Evolutionary conservation across 2,888 invertebrate genomes (phyloP), one percentile per base, ranked within the genome.

Genomic region (Camptogramma bilineatum): DNA sequence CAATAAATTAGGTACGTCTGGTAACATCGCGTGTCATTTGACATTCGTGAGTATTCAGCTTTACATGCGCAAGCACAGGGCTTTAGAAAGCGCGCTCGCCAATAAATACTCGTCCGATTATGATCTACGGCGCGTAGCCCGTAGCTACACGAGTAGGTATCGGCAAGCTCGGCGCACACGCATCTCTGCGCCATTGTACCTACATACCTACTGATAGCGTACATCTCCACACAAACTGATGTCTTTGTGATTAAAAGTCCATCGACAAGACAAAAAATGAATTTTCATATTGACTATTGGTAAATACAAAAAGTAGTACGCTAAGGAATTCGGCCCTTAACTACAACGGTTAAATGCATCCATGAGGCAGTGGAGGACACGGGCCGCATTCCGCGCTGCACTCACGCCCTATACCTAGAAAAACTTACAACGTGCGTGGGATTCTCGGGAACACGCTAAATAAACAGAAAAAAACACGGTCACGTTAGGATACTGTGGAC

Each of bases 91-190:
- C 85, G 85, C 80, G 80, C 82, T 78, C 82, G 84, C 87, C 86
- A 87, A 91, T 91, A 92, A 91, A 93, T 91, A 91, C 86, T 85
- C 83, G 86, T 87, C 87, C 83, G 91, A 91, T 91, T 90, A 90
- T 92, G 91, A 92, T 92, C 93, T 93, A 91, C 91, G 90, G 82
- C 86, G 85, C 90, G 91, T 91, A 91, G 90, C 89, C 90, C 88
- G 90, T 88, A 90, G 91, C 88, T 80, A 86, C 83, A 78, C 78
- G 55, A 51, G 53, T 57, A 52, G 53, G 47, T 59, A 53, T 18
- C 24, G 16, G 44, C 19, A 53, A 28, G 39, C 53, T 21, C 54
- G 50, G 46, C 44, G 50, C 54, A 31, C 63, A 57, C 39, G 28
- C 48, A 56, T 48, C 19, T 28, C 39, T 24, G 24, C n/a, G 21